Evolutionary conservation across 1,140 invertebrate genomes (phyloP), one percentile per base, ranked within the genome.

Genomic region (Penaeus japonicus): DNA sequence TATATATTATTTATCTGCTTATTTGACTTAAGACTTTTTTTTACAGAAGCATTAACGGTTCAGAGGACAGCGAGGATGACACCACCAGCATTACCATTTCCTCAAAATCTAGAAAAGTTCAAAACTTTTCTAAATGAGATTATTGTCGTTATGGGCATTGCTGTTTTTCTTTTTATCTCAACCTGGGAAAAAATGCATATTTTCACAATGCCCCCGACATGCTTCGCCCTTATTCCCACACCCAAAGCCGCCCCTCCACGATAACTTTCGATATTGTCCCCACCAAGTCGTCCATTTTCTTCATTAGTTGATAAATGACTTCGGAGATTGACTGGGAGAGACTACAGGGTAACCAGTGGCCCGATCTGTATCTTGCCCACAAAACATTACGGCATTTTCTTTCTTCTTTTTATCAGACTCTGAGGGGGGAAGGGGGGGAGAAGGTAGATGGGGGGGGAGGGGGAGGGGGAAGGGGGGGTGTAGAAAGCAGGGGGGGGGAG

Each of bases 281-380:
- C 85, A 32, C 77, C 77, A 1, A 20, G 30, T 10, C 85, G 78
- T 87, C 85, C 85, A 87, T 87, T 87, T 73, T 81, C 78, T 87
- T 87, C 78, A 79, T 80, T 79, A 80, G 85, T 79, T 87, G 85
- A 87, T 87, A 87, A 87, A 87, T 87, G 85, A n/a, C 15, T 79
- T 27, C 27, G 32, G 32, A 55, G 62, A 87, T 87, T 65, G 85
- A 87, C 75, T 47, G 32, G 20, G 54, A 86, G 55, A 53, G 75
- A 59, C 55, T 27, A 81, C 77, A 87, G 77, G 77, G 85, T 87
- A 73, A 57, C 77, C 85, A 80, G 85, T 87, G 85, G 78, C 85
- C 85, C 20, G 85, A 87, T 81, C 24, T 27, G 22, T 87, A 87
- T 87, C 85, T 65, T 35, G 12, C 53, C 85, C 55, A 65, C 85